phyloP scores from a whole-genome alignment of 2,888 invertebrate species.

The Drosophila basisetae region DNA sequence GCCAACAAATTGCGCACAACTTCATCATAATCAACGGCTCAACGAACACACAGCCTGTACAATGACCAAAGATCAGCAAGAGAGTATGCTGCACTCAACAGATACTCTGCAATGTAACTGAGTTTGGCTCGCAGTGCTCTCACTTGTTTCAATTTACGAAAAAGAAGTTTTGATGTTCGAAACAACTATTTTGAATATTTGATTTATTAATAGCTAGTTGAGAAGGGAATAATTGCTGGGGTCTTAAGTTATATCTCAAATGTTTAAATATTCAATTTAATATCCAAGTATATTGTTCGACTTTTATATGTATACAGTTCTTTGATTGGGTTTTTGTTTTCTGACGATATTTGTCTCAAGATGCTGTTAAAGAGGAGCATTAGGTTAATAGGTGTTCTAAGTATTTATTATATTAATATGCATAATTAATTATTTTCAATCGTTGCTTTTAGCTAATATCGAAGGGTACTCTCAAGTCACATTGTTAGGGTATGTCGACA shows the following conservation, averaged over 20 bases:
- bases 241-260: neutral
- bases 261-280: neutral
- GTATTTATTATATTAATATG: neutral
- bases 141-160: neutral
- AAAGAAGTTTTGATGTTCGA: neutral
- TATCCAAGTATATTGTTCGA: neutral
- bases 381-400: neutral
- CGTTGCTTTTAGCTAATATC: neutral
- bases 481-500: neutral
- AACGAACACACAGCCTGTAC: slow-evolving; percentile 35
- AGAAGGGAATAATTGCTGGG: neutral
- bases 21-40: slow-evolving; percentile 77
- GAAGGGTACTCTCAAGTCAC: neutral
- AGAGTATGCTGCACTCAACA: neutral
- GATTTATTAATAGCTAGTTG: neutral
- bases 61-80: neutral
- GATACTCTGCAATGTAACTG: slow-evolving; percentile 14
- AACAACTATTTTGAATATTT: neutral
- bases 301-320: accelerated
- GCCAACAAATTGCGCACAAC: slow-evolving; percentile 83
- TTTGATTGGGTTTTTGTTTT: neutral
- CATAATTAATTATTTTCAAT: neutral
- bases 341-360: neutral
- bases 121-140: neutral
- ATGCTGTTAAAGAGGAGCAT: neutral